phyloP scores from a whole-genome alignment of 2,888 invertebrate genomes.

The Agrochola lychnidis region DNA sequence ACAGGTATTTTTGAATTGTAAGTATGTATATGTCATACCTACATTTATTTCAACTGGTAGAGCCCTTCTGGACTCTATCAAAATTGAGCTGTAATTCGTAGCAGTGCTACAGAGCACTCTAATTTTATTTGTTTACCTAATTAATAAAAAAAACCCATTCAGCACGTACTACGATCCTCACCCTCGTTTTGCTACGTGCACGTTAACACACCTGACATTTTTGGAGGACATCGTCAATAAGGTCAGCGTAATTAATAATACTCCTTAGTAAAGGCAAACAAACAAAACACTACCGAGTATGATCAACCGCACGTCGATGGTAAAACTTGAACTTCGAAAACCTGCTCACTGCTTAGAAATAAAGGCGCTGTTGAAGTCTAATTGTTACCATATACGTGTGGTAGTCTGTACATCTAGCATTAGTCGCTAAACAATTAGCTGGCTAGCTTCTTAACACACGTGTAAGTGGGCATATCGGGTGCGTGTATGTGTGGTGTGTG shows the following conservation, averaged over 20 bases:
- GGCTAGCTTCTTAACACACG: constrained; percentile 63
- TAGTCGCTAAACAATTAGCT: constrained; percentile 57
- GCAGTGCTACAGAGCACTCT: neutral
- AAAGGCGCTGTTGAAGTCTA: neutral
- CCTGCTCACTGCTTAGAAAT: neutral
- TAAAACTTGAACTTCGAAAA: neutral
- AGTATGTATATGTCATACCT: no score
- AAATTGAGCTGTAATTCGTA: neutral
- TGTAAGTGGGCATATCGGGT: constrained; percentile 65
- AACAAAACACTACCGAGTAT: constrained; percentile 19
- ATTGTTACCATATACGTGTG: neutral
- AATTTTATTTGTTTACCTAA: neutral
- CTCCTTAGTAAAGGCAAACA: constrained; percentile 21
- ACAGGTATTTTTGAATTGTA: neutral
- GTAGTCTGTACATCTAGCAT: constrained; percentile 28
- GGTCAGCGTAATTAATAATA: constrained; percentile 5
- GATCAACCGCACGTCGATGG: neutral
- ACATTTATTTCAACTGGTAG: no score
- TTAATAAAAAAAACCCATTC: neutral
- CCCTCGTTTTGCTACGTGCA: neutral
- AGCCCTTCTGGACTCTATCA: no score
- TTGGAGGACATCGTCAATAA: neutral
- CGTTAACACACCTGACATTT: neutral
- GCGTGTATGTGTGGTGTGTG: constrained; percentile 80
- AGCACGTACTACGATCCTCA: neutral